These are phyloP conservation scores for Scaptomyza pallida DNA, from an alignment of 1,140 invertebrate genomes.

Conservation along the genomic window DNA sequence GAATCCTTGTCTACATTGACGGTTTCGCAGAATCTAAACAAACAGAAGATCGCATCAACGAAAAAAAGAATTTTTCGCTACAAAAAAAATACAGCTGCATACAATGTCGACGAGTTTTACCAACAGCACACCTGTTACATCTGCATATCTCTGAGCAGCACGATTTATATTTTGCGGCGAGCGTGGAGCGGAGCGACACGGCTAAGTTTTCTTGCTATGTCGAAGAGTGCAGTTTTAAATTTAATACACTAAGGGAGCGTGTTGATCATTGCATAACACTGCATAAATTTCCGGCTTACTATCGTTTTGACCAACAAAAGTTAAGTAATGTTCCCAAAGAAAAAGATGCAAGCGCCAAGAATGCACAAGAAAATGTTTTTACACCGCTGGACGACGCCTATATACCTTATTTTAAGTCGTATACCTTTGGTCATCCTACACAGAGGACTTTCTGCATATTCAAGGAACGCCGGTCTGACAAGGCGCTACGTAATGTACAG, in stretches of 20 bases:
- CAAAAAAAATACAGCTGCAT: conserved; percentile 56
- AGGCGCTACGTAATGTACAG: conserved; percentile 46
- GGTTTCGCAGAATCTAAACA: conserved; percentile 40
- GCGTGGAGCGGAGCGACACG: conserved; percentile 86
- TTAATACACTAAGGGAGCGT: conserved; percentile 85
- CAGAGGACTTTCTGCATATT: conserved; percentile 48
- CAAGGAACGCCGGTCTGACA: conserved; percentile 13
- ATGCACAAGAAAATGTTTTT: conserved; percentile 30
- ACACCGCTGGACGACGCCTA: not conserved
- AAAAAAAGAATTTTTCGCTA: not conserved
- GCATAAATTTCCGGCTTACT: conserved; percentile 88
- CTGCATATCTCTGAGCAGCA: conserved; percentile 89
- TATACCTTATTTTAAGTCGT: conserved; percentile 44
- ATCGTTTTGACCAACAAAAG: conserved; percentile 85
- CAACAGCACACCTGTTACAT: conserved; percentile 88
- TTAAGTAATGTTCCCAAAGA: conserved; percentile 10
- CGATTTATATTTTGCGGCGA: conserved; percentile 87
- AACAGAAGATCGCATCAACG: not conserved
- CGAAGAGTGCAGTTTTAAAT: conserved; percentile 87
- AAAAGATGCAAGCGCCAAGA: conserved; percentile 40
- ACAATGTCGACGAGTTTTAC: conserved; percentile 86
- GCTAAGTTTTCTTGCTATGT: conserved; percentile 88
- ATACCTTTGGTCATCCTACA: conserved; percentile 45
- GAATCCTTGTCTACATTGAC: conserved; percentile 56
- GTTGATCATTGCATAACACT: conserved; percentile 86